Evolutionary conservation across 2,797 vertebrate species (phyloP), one percentile per base, ranked within the genome.

Genomic region (Sebastiscus tertius): DNA sequence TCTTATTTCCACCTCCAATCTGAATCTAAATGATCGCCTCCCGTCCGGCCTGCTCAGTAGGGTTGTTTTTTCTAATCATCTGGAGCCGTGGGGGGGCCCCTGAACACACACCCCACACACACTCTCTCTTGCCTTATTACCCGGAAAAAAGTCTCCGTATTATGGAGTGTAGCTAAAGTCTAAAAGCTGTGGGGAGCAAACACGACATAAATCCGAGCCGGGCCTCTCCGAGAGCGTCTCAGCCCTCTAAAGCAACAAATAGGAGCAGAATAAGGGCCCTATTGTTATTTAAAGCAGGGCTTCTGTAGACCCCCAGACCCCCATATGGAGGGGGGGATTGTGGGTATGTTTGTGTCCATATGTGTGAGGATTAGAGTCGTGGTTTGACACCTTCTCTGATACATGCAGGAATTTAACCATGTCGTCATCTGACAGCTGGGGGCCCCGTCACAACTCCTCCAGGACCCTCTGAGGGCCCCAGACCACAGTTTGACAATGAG

Each of bases 51-150:
- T 39, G 73, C 87, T 89, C 86, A 56, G 82, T 87, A 49, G 77
- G 83, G 68, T 82, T 86, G 78, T 88, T 87, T 78, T 81, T 87
- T 77, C 85, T 90, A 89, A 91, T 89, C 89, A 93, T 91, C 80
- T 64, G 77, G 64, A 87, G 49, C 83, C 5, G 61, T 80, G 60
- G 86, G 82, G 83, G 77, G 77, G 58, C 61, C 12, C 39, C 39
- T 39, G 39, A 39, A 39, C 39, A 49, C 80, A 77, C 68, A 77
- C 64, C 68, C 68, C 56, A 8, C 31, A 42, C 71, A 67, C 65
- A 31, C 61, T 6, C 65, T 52, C 61, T 6, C 62, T 42, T 16
- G 20, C 42, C 65, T 75, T 84, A 82, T 73, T 88, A 82, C 61
- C 12, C 2, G 3, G 3, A 7, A 61, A 69, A 72, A 78, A 22